These are phyloP conservation scores for Erythrocebus patas DNA, from an alignment of 2,113 vertebrate genomes.

Conservation along the genomic window DNA sequence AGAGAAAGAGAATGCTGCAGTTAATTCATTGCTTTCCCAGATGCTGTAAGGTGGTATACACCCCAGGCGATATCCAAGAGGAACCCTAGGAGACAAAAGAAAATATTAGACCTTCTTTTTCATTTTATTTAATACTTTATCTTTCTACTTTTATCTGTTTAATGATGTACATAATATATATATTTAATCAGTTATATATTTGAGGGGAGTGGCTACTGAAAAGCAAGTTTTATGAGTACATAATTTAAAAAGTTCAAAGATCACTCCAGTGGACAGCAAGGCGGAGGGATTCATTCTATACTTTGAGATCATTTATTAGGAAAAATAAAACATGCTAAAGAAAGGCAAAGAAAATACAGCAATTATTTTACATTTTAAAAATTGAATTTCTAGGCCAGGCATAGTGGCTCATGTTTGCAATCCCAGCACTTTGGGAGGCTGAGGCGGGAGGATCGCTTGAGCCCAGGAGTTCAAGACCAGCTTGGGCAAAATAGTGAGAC, in stretches of 20 bases:
- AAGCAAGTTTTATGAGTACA: background rate
- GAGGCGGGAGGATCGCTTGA: too few relatives aligned
- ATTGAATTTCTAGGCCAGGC: background rate
- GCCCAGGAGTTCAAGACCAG: too few relatives aligned
- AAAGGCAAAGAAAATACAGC: background rate
- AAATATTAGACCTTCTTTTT: background rate
- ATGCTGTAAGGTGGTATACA: background rate
- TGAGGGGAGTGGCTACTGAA: background rate
- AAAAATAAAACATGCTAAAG: background rate
- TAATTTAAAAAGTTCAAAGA: background rate
- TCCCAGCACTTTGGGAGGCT: too few relatives aligned
- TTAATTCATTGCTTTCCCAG: background rate
- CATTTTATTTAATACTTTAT: background rate
- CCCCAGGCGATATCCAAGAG: background rate
- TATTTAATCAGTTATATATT: background rate
- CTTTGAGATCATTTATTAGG: background rate
- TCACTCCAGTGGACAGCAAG: background rate
- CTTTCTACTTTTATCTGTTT: slow-evolving; percentile 2
- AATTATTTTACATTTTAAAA: slow-evolving; percentile 13
- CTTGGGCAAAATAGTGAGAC: too few relatives aligned
- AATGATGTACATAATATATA: background rate
- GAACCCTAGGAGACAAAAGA: background rate
- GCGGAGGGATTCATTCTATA: background rate
- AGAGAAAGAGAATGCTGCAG: background rate
- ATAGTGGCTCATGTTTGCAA: too few relatives aligned